Evolutionary conservation across 1,140 invertebrate species (phyloP), one percentile per base, ranked within the genome.

Genomic region (Physella acuta): DNA sequence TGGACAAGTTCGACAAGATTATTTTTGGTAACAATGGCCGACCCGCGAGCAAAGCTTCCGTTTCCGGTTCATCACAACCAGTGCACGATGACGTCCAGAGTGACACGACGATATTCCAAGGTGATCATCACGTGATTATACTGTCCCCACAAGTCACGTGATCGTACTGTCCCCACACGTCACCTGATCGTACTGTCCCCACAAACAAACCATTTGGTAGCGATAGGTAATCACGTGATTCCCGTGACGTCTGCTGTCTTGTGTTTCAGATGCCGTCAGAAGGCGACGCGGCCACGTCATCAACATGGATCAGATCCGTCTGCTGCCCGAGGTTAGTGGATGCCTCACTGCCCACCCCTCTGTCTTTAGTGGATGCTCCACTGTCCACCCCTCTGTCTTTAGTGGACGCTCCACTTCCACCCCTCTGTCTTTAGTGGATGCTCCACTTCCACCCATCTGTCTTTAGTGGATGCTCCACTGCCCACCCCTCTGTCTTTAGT

Each of bases 321-420:
- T 39, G 1, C n/a, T 64, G 16, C 62, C 62, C 28, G 4, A 30
- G 26, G 62, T 64, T 51, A 64, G 60, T 62, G n/a, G n/a, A n/a
- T n/a, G n/a, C n/a, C n/a, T n/a, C n/a, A n/a, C n/a, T n/a, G n/a
- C n/a, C n/a, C n/a, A n/a, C n/a, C n/a, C n/a, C n/a, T n/a, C n/a
- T n/a, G n/a, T n/a, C n/a, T n/a, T n/a, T n/a, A n/a, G n/a, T n/a
- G n/a, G n/a, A n/a, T n/a, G n/a, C n/a, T n/a, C n/a, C n/a, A n/a
- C n/a, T n/a, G n/a, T n/a, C n/a, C n/a, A n/a, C n/a, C n/a, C n/a
- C n/a, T n/a, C n/a, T n/a, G n/a, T n/a, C n/a, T n/a, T n/a, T n/a
- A n/a, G n/a, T n/a, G n/a, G n/a, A n/a, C n/a, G n/a, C n/a, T 49
- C 44, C n/a, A 14, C 44, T 49, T 49, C 44, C n/a, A 14, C 44